Evolutionary conservation across 2,888 invertebrate species (phyloP), one percentile per base, ranked within the genome.

Genomic region (Smittia sp.): DNA sequence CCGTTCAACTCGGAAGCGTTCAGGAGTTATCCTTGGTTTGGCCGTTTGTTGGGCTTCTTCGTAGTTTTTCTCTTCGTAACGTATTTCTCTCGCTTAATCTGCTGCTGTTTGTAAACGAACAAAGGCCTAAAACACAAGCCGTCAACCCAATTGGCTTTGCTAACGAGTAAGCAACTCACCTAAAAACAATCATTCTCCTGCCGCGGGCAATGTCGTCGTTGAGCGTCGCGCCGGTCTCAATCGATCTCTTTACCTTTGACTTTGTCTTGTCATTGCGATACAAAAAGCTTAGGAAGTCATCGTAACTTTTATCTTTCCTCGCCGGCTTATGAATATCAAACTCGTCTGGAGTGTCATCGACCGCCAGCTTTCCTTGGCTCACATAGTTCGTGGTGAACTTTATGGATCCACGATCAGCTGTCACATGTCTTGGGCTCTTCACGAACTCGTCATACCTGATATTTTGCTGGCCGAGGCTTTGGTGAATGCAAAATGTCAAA

Each of bases 271-370:
- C 72, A 24, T 39, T 38, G 2, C 72, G 72, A 18, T 72, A 72
- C 2, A 72, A 54, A 39, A 38, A 39, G 20, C 25, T 72, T 62
- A 72, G 32, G 32, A 72, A 72, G 13, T 72, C 62, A 62, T 62
- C 22, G 22, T 72, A 72, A 9, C 11, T n/a, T 62, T 72, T 62
- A 24, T 58, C 58, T 11, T 32, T 38, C 1, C 4, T 62, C 1
- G 24, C 20, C 15, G 72, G 72, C 18, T 62, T 58, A 13, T 18
- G 15, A 15, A 72, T 72, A n/a, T 54, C 13, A 38, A 62, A 72
- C 22, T 72, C 62, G 39, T 72, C 72, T 1, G 72, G 72, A 15
- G 72, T 72, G 32, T 72, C 38, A 20, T 52, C 52, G 13, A 69
- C 18, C 2, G 11, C n/a, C 13, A 46, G 3, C 11, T 46, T 46